These are phyloP conservation scores for Elysia crispata DNA, from an alignment of 2,888 invertebrate species.

Conservation along the genomic window DNA sequence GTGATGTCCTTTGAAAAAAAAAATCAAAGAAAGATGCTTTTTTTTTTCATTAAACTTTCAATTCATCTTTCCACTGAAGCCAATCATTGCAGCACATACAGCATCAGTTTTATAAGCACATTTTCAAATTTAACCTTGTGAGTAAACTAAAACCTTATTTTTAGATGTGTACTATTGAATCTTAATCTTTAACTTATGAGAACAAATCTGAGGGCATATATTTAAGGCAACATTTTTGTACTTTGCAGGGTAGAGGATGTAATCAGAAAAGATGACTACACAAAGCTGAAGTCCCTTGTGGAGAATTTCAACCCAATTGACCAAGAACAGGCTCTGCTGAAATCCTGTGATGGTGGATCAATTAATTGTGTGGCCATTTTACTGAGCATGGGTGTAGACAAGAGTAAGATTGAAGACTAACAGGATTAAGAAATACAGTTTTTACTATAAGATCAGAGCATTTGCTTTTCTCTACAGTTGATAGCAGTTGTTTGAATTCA, in stretches of 20 bases:
- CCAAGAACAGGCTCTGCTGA: slow-evolving; percentile 11
- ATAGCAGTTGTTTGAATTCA: no score
- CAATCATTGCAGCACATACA: no score
- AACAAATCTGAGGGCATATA: neutral
- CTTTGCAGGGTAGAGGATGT: slow-evolving; percentile 30
- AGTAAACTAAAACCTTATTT: no score
- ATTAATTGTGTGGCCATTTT: slow-evolving; percentile 43
- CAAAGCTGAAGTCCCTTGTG: neutral
- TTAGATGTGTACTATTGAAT: neutral
- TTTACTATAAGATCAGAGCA: no score
- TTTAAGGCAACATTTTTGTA: neutral
- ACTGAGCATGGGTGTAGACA: slow-evolving; percentile 41
- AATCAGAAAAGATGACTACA: slow-evolving; percentile 32
- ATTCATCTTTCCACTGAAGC: no score
- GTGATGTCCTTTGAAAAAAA: no score
- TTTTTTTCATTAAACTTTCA: no score
- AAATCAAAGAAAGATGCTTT: no score
- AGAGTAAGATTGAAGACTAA: slow-evolving; percentile 9
- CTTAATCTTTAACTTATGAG: neutral
- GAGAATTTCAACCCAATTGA: neutral
- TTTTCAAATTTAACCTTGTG: no score
- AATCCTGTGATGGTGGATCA: slow-evolving; percentile 35
- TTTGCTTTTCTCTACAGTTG: no score
- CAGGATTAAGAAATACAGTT: no score
- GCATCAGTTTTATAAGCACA: no score